A percentile compares a stretch with the other conserved stretches of the same genome.
phyloP scores from a whole-genome alignment of 2,888 invertebrate species.

The Troides oblongomaculatus region DNA sequence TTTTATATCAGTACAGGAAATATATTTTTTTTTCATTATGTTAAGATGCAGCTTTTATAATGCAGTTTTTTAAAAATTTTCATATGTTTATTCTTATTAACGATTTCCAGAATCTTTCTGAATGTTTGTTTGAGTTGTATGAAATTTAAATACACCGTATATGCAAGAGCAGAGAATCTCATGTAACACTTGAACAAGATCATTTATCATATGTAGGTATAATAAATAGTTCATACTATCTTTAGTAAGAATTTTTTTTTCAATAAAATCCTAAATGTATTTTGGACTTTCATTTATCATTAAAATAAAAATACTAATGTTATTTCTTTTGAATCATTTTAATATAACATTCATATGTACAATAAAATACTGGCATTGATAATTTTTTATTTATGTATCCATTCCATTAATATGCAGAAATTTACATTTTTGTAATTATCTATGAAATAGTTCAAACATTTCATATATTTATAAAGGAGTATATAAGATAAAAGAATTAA shows the following conservation, averaged over 20 bases:
- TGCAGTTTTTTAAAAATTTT: background rate
- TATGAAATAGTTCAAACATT: slow-evolving; percentile 16
- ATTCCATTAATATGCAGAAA: slow-evolving; percentile 34
- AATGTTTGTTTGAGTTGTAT: slow-evolving; percentile 3
- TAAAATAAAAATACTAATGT: slow-evolving; percentile 50
- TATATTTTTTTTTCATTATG: background rate
- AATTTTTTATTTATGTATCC: slow-evolving; percentile 55
- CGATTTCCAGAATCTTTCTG: slow-evolving; percentile 1
- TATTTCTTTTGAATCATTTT: slow-evolving; percentile 63
- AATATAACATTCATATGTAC: slow-evolving; percentile 77
- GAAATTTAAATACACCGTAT: slow-evolving; percentile 40
- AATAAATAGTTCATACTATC: slow-evolving; percentile 60
- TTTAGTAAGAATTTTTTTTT: slow-evolving; percentile 69
- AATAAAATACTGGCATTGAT: slow-evolving; percentile 78
- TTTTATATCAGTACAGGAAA: slow-evolving; percentile 1
- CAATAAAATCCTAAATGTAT: slow-evolving; percentile 66
- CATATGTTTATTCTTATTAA: background rate
- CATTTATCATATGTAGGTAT: slow-evolving; percentile 59
- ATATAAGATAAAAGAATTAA: background rate
- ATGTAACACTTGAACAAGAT: slow-evolving; percentile 58
- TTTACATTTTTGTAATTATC: slow-evolving; percentile 26
- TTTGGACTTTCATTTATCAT: slow-evolving; percentile 38
- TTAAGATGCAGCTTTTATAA: slow-evolving; percentile 2
- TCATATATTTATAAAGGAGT: slow-evolving; percentile 23
- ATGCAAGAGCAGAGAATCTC: slow-evolving; percentile 70